Conservation (phyloP, 1,140 invertebrate genomes). For the Venturia canescens region DNA sequence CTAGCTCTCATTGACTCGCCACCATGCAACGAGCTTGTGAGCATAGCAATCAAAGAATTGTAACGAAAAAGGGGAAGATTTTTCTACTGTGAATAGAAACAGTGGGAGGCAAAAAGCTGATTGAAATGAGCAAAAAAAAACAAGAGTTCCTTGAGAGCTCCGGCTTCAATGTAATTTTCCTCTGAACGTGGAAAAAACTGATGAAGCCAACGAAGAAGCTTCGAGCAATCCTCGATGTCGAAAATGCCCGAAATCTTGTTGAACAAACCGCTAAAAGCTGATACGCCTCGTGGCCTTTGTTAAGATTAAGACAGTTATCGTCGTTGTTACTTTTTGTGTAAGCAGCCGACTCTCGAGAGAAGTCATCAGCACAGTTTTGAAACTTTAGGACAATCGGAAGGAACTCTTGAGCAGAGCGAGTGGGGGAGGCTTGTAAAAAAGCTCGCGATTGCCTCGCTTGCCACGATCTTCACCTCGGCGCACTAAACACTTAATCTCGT, state of each 20-base stretch:
- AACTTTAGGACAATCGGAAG: not conserved
- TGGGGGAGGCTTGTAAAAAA: not conserved
- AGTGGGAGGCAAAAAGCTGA: no score
- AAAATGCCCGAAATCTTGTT: not conserved
- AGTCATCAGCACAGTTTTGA: not conserved
- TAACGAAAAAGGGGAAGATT: no score
- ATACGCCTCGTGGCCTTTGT: not conserved
- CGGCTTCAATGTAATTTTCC: no score
- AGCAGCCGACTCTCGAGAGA: not conserved
- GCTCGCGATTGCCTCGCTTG: not conserved
- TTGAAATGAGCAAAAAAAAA: no score
- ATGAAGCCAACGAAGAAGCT: not conserved
- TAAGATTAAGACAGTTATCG: not conserved
- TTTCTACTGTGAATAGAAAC: no score
- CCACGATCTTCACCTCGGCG: not conserved
- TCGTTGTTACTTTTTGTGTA: not conserved
- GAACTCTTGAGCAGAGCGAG: not conserved
- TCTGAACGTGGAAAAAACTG: not conserved
- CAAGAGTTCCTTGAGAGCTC: no score
- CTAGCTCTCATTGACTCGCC: no score
- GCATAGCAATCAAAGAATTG: no score
- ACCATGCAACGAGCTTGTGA: no score
- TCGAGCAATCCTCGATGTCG: not conserved
- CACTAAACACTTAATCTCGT: conserved; percentile 22
- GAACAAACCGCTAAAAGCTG: not conserved